Percentiles rank a stretch among this genome's conserved stretches.
phyloP scores from a whole-genome alignment of 1,140 invertebrate species.

The Cotesia typhae region DNA sequence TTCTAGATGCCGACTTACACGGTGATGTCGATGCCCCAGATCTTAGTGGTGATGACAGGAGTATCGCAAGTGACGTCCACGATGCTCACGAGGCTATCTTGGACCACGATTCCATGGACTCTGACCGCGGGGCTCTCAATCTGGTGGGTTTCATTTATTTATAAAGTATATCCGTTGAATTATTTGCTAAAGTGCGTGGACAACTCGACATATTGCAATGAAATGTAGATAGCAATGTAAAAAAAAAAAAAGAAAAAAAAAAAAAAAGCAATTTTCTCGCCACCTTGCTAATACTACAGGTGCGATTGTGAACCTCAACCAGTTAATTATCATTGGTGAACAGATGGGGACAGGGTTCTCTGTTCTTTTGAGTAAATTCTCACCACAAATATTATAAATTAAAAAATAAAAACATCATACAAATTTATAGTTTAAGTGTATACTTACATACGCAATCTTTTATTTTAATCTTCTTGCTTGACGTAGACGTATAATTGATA shows the following conservation, averaged over 20 bases:
- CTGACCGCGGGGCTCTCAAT: conserved; percentile 68
- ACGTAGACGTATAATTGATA: background rate
- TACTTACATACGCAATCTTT: no score
- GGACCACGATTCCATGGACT: conserved; percentile 69
- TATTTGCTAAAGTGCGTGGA: background rate
- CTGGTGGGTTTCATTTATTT: conserved; percentile 57
- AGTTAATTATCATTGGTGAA: conserved; percentile 21
- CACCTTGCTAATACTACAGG: conserved; percentile 23
- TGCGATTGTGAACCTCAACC: conserved; percentile 11
- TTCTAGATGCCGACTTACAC: conserved; percentile 67
- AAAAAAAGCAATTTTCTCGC: background rate
- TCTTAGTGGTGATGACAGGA: conserved; percentile 66
- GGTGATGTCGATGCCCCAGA: conserved; percentile 63
- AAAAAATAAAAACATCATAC: background rate
- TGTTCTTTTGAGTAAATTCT: background rate
- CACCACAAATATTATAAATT: background rate
- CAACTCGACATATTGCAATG: no score
- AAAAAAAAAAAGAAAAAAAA: background rate
- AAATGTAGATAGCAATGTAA: background rate
- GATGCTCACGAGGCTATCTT: conserved; percentile 61
- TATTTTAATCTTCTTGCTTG: conserved; percentile 1
- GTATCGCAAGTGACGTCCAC: conserved; percentile 65
- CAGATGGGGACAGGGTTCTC: conserved; percentile 23
- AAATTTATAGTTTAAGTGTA: background rate
- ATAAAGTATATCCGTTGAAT: conserved; percentile 2